Evolutionary conservation across 2,113 vertebrate species (phyloP), one percentile per base, ranked within the genome.

Genomic region (Mobula birostris): DNA sequence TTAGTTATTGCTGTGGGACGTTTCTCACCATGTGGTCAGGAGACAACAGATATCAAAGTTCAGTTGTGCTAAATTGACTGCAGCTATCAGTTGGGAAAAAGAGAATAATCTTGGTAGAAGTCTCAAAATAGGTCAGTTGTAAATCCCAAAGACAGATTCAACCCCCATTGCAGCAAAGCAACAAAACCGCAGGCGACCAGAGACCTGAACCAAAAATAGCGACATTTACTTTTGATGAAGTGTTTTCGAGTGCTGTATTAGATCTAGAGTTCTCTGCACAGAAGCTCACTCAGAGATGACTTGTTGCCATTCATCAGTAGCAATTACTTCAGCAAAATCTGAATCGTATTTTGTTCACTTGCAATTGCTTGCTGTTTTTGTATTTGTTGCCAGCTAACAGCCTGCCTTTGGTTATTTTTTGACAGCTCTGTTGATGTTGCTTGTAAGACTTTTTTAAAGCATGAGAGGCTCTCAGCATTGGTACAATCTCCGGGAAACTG

Each of bases 181-280:
- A 12, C 68, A 85, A 27, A 85, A 85, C 56, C 12, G 7, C 82
- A 56, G 40, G 82, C 0, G 82, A 48, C 11, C 48, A 58, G 56
- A n/a, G n/a, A 88, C n/a, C 83, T 88, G 58, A n/a, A 88, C 12
- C 83, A 88, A 88, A 88, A 88, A 88, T 88, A 88, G 58, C 11
- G 29, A 29, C 56, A 88, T 58, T 88, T 61, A 3, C 29, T 63
- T 88, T 88, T 88, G 58, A 15, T 8, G 48, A 63, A 87, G 83
- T 9, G 40, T 83, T 56, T 83, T 48, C 21, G 21, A 48, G 17
- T 83, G 80, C 1, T 48, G 48, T 48, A 83, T 21, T 19, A 40
- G 40, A 17, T 56, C 40, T 56, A 21, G 40, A 8, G 48, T 61
- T 87, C 48, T 87, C 82, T 87, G 24, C 3, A n/a, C 27, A n/a